These are phyloP conservation scores for Rhinichthys osculus DNA, from an alignment of 2,797 vertebrate species.

Conservation along the genomic window DNA sequence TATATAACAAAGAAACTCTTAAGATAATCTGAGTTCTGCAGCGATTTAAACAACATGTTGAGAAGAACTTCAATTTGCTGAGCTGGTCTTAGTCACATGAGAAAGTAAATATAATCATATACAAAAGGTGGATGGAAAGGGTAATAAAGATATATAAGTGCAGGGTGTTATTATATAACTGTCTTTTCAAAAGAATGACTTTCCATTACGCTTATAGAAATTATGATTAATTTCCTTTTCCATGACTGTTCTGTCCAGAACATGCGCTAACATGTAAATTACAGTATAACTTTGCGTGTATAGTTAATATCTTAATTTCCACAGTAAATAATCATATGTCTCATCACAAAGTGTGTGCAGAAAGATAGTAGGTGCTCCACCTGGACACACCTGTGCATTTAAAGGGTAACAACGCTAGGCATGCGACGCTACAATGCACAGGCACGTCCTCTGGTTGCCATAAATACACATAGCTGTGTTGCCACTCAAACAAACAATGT, in stretches of 20 bases:
- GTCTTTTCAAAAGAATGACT: background rate
- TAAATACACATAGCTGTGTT: background rate
- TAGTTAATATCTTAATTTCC: background rate
- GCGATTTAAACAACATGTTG: background rate
- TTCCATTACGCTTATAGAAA: background rate
- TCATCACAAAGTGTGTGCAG: constrained; percentile 1
- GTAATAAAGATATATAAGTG: background rate
- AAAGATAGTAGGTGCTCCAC: constrained; percentile 16
- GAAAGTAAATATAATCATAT: background rate
- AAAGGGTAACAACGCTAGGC: background rate
- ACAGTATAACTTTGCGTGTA: background rate
- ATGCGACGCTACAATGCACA: background rate
- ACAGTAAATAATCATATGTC: background rate
- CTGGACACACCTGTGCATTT: constrained; percentile 37
- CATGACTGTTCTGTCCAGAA: background rate
- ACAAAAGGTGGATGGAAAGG: background rate
- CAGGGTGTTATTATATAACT: constrained; percentile 1
- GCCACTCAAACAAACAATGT: background rate
- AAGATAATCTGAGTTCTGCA: background rate
- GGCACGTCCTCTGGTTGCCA: constrained; percentile 14
- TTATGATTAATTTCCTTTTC: constrained; percentile 6
- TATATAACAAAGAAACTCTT: background rate
- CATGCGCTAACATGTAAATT: background rate
- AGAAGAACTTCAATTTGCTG: background rate
- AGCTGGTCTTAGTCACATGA: background rate